These are phyloP conservation scores for Chionodraco myersi DNA, from an alignment of 2,113 vertebrate genomes.

Conservation along the genomic window DNA sequence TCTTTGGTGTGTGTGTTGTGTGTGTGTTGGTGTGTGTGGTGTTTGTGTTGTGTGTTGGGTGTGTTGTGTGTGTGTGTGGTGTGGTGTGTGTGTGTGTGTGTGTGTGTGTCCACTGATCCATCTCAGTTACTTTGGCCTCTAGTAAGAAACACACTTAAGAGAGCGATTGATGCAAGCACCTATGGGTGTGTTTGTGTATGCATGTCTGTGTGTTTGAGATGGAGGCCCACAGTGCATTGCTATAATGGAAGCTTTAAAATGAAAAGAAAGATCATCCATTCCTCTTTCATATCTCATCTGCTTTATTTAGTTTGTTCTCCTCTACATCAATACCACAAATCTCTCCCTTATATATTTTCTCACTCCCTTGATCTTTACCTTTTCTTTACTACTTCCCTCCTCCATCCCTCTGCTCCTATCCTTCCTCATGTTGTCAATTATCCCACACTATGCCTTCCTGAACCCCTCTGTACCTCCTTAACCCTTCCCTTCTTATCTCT, in stretches of 20 bases:
- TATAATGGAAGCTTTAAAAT: slow-evolving; percentile 1
- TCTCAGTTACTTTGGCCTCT: slow-evolving; percentile 27
- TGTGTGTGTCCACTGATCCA: slow-evolving; percentile 17
- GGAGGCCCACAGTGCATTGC: slow-evolving; percentile 1
- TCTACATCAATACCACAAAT: slow-evolving; percentile 1
- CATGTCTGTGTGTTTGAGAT: slow-evolving; percentile 8
- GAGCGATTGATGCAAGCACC: slow-evolving; percentile 30
- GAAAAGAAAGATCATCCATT: background rate
- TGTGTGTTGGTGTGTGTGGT: slow-evolving; percentile 11
- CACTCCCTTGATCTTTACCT: background rate
- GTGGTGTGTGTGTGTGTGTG: slow-evolving; percentile 40
- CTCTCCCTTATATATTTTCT: slow-evolving; percentile 7
- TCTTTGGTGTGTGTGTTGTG: too few relatives aligned
- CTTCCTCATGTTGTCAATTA: background rate
- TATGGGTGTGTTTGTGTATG: slow-evolving; percentile 8
- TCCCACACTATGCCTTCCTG: background rate
- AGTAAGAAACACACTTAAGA: slow-evolving; percentile 9
- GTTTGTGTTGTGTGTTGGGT: slow-evolving; percentile 30
- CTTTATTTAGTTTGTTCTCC: slow-evolving; percentile 4
- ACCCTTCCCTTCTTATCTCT: slow-evolving; percentile 15
- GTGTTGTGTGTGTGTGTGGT: slow-evolving; percentile 29
- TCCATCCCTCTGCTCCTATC: background rate
- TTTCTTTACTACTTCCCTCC: background rate
- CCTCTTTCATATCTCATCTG: slow-evolving; percentile 31
- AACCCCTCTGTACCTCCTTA: background rate